These are phyloP conservation scores for Glaucopsyche alexis DNA, from an alignment of 2,888 invertebrate species.

Conservation along the genomic window DNA sequence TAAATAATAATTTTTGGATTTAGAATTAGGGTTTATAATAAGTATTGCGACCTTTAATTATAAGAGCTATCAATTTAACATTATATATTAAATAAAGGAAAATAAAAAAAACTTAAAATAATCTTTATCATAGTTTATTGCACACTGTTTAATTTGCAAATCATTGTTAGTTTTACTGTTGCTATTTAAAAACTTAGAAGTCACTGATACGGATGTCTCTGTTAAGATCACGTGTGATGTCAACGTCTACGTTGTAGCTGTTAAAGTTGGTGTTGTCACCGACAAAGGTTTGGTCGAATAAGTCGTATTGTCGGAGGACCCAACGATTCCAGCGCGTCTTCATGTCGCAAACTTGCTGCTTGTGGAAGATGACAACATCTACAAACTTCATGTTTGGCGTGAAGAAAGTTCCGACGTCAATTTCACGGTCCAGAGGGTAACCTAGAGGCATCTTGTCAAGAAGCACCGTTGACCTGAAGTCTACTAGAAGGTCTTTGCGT, in stretches of 20 bases:
- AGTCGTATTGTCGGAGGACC: conserved; percentile 58
- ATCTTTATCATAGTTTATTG: not conserved
- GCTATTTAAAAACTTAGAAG: not conserved
- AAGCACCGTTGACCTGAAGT: conserved; percentile 62
- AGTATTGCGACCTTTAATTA: too few relatives aligned
- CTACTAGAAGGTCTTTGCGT: conserved; percentile 62
- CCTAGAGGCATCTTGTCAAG: conserved; percentile 83
- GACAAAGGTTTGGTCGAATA: conserved; percentile 52
- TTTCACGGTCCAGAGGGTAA: conserved; percentile 86
- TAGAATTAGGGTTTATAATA: too few relatives aligned
- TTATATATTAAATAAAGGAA: not conserved
- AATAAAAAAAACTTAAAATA: not conserved
- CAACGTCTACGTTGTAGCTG: conserved; percentile 54
- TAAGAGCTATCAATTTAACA: too few relatives aligned
- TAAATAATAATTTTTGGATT: too few relatives aligned
- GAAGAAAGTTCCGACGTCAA: conserved; percentile 79
- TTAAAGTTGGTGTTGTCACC: conserved; percentile 34
- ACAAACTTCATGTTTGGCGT: conserved; percentile 84
- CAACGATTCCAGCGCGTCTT: conserved; percentile 61
- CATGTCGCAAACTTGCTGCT: conserved; percentile 69
- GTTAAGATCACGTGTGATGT: conserved; percentile 42
- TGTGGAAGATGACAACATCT: conserved; percentile 83
- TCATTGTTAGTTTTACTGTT: not conserved
- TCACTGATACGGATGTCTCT: not conserved
- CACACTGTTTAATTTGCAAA: not conserved